Evolutionary conservation across 2,888 invertebrate genomes (phyloP).

Genomic region (Tenthredo mesomela): DNA sequence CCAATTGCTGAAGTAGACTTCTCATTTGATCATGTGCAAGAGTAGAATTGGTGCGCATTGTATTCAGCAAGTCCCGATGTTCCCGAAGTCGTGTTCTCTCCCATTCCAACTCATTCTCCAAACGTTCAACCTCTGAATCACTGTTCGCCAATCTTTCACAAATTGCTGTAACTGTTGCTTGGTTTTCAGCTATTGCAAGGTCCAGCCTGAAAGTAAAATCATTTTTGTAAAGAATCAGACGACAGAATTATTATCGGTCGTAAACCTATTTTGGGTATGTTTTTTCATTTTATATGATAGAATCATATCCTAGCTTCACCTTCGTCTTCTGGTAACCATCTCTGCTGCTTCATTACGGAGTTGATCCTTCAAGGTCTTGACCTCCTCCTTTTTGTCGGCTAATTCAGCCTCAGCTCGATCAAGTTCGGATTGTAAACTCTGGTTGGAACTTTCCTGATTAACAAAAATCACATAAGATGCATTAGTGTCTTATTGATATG

Average conservation of each 20-base stretch:
- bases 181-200: constrained; percentile 73
- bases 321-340: constrained; percentile 71
- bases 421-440: constrained; percentile 73
- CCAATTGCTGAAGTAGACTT: constrained; percentile 67
- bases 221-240: not conserved
- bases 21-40: constrained; percentile 69
- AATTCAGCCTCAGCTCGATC: constrained; percentile 74
- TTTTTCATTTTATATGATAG: not conserved
- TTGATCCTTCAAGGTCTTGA: constrained; percentile 72
- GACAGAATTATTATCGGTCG: not conserved
- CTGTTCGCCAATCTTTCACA: constrained; percentile 70
- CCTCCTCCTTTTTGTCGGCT: constrained; percentile 72
- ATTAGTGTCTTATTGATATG: not conserved
- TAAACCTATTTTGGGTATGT: not conserved
- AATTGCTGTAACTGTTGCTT: constrained; percentile 71
- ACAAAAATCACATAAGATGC: not conserved
- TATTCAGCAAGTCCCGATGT: constrained; percentile 67
- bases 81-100: constrained; percentile 67
- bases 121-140: constrained; percentile 71
- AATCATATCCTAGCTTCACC: constrained; percentile 57
- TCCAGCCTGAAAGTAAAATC: constrained; percentile 65
- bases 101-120: constrained; percentile 68
- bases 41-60: constrained; percentile 69
- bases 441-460: constrained; percentile 73
- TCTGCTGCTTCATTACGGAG: constrained; percentile 73